phyloP scores from a whole-genome alignment of 2,113 vertebrate genomes.

The Poecilia latipinna region DNA sequence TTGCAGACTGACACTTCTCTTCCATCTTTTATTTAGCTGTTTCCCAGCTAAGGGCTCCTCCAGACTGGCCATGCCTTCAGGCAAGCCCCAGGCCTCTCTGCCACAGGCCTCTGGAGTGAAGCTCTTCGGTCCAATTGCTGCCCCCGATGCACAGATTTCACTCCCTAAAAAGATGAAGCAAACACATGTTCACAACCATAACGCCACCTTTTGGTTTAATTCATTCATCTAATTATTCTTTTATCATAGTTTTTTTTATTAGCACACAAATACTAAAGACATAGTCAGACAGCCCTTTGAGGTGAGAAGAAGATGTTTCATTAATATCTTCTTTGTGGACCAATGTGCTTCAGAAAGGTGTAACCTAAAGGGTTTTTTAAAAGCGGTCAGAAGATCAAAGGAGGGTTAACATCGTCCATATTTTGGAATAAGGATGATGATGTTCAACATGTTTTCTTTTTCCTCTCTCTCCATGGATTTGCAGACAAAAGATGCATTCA shows the following conservation, averaged over 20 bases:
- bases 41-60: conserved; percentile 67
- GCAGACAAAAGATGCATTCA: conserved; percentile 28
- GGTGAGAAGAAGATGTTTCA: neutral
- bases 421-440: conserved; percentile 4
- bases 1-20: conserved; percentile 65
- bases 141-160: conserved; percentile 18
- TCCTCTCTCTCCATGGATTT: conserved; percentile 6
- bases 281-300: neutral
- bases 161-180: conserved; percentile 19
- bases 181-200: conserved; percentile 37
- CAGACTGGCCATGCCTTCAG: conserved; percentile 74
- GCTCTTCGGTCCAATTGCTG: conserved; percentile 39
- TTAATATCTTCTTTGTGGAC: neutral
- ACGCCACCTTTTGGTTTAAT: conserved; percentile 62
- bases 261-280: conserved; percentile 8
- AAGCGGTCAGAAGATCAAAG: conserved; percentile 3
- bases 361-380: neutral
- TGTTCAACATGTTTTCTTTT: conserved; percentile 35
- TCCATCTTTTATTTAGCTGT: conserved; percentile 76
- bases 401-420: neutral
- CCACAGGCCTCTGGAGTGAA: conserved; percentile 65
- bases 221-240: conserved; percentile 65
- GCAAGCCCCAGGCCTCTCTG: conserved; percentile 66
- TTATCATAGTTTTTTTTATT: conserved; percentile 47
- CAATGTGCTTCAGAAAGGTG: neutral